A percentile compares a stretch with the other conserved stretches of the same genome.
Evolutionary conservation across 2,888 invertebrate genomes (phyloP).

Genomic region (Odontomyia ornata): DNA sequence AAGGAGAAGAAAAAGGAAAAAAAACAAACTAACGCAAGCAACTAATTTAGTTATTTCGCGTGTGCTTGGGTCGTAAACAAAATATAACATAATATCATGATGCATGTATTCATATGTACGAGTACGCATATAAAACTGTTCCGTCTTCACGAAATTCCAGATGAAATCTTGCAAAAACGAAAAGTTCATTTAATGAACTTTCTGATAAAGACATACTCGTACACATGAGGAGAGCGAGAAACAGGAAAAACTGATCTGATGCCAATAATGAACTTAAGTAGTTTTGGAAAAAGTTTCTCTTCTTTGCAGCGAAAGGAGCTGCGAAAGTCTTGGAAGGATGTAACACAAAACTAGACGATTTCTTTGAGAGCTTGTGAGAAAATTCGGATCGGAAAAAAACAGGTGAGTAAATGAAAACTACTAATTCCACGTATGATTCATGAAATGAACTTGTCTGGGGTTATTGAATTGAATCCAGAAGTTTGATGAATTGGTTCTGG

Average conservation of each 20-base stretch:
- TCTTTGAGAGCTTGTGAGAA: too few relatives aligned
- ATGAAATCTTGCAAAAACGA: conserved; percentile 30
- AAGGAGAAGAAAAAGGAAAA: background rate
- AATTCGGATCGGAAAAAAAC: too few relatives aligned
- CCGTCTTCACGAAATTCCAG: conserved; percentile 3
- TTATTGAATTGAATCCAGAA: too few relatives aligned
- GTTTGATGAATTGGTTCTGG: too few relatives aligned
- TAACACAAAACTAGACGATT: too few relatives aligned
- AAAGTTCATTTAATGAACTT: conserved; percentile 39
- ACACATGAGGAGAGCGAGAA: conserved; percentile 14
- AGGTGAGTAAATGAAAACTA: too few relatives aligned
- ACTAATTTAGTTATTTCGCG: conserved; percentile 43
- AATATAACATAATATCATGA: conserved; percentile 40
- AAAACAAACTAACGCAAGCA: background rate
- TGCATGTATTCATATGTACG: background rate
- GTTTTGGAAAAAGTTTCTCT: conserved; percentile 29
- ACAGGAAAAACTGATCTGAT: conserved; percentile 34
- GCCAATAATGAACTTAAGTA: conserved; percentile 43
- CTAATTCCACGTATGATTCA: too few relatives aligned
- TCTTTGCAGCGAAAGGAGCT: background rate
- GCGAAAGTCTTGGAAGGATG: too few relatives aligned
- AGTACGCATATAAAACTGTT: conserved; percentile 22
- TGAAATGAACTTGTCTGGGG: too few relatives aligned
- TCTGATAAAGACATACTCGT: conserved; percentile 29
- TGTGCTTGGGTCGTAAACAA: conserved; percentile 38